Evolutionary conservation across 2,113 vertebrate species (phyloP), one percentile per base, ranked within the genome.

Genomic region (Garra rufa): DNA sequence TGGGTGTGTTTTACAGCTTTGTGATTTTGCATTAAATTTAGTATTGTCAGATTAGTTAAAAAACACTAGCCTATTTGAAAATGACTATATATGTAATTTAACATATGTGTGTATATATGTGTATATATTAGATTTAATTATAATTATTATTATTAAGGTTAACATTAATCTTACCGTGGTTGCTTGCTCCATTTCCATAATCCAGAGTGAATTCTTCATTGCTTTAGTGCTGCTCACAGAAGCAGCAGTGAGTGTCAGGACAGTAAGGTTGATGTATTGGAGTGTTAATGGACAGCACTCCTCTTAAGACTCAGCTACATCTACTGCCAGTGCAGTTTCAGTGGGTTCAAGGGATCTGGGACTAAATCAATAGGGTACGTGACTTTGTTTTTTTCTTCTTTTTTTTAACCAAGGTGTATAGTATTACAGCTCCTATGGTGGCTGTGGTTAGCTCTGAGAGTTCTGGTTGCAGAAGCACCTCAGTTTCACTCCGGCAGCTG

Each of bases 401-500:
- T 50, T 48, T 19, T 69, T 65, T 44, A 85, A 84, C 89, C 87
- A 83, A 84, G 83, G 84, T 81, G 87, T 88, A 80, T 82, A 83
- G 90, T 80, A 82, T 84, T 86, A 83, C 83, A 89, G 85, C 89
- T 82, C 44, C 73, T 34, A 89, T 87, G 89, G 86, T 87, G 89
- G 90, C 86, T 91, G 88, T 91, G 92, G 93, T 93, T 91, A 92
- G 88, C 86, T 93, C 57, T 76, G 55, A 26, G 80, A 83, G 59
- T 67, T 76, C 91, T 89, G 87, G 86, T 83, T 61, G 84, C 81
- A 79, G 86, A 85, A 78, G 57, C 85, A 88, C 84, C 90, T 57
- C 85, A 89, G 89, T 87, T 88, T 89, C 88, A 85, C 90, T 91
- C 91, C 91, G 89, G 90, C 91, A 92, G 93, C 91, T 92, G 92